phyloP scores from a whole-genome alignment of 30 jellyfish, hydroid and myxozoan genomes.

The Cassiopea xamachana region DNA sequence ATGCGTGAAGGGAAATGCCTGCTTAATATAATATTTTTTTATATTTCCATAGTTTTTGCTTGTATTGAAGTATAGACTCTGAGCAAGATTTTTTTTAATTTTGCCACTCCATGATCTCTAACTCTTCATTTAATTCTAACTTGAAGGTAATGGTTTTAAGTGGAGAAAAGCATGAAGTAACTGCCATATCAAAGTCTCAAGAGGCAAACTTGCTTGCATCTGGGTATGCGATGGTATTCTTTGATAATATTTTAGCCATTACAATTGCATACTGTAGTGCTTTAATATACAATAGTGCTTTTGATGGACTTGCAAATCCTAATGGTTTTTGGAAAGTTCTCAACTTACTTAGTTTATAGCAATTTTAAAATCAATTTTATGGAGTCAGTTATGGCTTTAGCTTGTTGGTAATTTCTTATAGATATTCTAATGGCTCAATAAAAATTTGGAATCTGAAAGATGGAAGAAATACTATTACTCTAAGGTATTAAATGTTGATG shows the following conservation, averaged over 20 bases:
- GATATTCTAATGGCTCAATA: slow-evolving; percentile 92
- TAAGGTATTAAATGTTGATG: slow-evolving; percentile 62
- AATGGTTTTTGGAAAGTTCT: too few species aligned
- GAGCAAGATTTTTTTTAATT: background rate
- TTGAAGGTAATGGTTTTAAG: slow-evolving; percentile 72
- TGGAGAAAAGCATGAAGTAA: slow-evolving; percentile 88
- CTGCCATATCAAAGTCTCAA: slow-evolving; percentile 75
- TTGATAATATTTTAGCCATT: background rate
- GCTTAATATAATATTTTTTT: too few species aligned
- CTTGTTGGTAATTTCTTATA: too few species aligned
- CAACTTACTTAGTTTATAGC: too few species aligned
- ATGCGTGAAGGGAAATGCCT: too few species aligned
- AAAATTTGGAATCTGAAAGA: slow-evolving; percentile 84
- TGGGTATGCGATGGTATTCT: slow-evolving; percentile 71
- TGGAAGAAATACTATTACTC: slow-evolving; percentile 70
- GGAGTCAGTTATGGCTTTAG: too few species aligned
- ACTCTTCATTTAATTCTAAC: background rate
- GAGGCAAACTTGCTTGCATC: slow-evolving; percentile 74
- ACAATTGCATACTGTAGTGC: background rate
- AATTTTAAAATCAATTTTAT: too few species aligned
- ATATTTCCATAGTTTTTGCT: too few species aligned
- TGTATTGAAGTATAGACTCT: too few species aligned
- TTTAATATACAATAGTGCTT: background rate
- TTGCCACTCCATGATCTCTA: background rate
- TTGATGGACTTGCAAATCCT: background rate